Percentiles rank a stretch among this genome's conserved stretches.
Evolutionary conservation across 2,888 invertebrate genomes (phyloP).

Genomic region (Pogonocherus hispidulus): DNA sequence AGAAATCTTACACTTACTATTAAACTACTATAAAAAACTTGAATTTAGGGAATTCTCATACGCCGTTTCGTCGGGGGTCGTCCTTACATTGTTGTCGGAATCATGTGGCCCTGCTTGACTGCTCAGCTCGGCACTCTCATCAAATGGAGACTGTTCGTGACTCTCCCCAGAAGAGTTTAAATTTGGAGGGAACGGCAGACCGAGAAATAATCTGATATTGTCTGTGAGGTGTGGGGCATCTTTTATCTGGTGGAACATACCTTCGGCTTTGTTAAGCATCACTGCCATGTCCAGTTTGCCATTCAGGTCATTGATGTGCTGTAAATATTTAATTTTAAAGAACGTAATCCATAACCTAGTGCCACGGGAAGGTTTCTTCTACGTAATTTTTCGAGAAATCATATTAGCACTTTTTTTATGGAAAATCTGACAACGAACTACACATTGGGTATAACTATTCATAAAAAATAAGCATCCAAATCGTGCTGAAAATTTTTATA

Average conservation of each 20-base stretch:
- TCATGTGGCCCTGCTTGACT: constrained; percentile 52
- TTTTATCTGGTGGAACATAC: constrained; percentile 90
- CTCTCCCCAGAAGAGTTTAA: too few species aligned
- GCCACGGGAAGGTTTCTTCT: too few species aligned
- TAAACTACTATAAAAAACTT: constrained; percentile 68
- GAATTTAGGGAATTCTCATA: constrained; percentile 73
- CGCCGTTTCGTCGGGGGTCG: constrained; percentile 71
- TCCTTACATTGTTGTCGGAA: constrained; percentile 57
- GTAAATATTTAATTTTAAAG: constrained; percentile 64
- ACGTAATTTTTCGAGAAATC: too few species aligned
- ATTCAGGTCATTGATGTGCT: constrained; percentile 97
- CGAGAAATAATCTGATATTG: constrained; percentile 80
- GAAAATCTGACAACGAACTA: too few species aligned
- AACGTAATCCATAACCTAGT: too few species aligned
- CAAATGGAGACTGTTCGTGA: constrained; percentile 54
- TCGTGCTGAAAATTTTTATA: too few species aligned
- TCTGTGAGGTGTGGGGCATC: constrained; percentile 80
- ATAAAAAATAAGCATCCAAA: too few species aligned
- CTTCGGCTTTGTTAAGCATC: constrained; percentile 89
- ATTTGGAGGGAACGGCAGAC: constrained; percentile 71
- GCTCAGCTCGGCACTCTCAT: constrained; percentile 56
- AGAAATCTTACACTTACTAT: too few species aligned
- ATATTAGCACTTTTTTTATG: too few species aligned
- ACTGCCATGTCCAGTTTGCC: constrained; percentile 87
- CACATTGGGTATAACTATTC: too few species aligned